Evolutionary conservation across 2,797 vertebrate species (phyloP).

Genomic region (Spinus pinus): DNA sequence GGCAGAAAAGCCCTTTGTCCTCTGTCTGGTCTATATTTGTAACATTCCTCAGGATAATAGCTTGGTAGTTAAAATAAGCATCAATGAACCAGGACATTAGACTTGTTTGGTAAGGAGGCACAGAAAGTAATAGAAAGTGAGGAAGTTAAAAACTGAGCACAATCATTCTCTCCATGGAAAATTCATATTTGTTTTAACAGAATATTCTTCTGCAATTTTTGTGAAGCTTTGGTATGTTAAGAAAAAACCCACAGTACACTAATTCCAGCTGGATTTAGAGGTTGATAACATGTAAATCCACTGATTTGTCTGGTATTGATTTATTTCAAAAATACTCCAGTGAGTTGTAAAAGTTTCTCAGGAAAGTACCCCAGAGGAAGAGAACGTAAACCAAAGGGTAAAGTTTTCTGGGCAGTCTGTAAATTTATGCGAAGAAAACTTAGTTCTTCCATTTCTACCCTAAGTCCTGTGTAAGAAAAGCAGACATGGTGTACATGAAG

Average conservation of each 20-base stretch:
- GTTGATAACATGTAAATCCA: background rate
- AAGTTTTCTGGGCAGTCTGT: background rate
- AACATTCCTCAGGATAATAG: background rate
- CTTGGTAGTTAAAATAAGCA: background rate
- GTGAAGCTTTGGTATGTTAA: background rate
- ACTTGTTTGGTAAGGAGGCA: background rate
- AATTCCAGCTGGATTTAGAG: background rate
- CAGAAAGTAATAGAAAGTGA: background rate
- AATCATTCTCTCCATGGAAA: background rate
- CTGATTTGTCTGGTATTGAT: background rate
- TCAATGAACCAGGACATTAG: background rate
- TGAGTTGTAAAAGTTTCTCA: background rate
- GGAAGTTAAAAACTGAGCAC: background rate
- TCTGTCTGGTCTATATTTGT: background rate
- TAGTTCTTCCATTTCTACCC: background rate
- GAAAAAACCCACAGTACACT: background rate
- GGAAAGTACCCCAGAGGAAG: background rate
- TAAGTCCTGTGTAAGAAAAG: background rate
- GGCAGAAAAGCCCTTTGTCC: background rate
- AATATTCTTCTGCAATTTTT: background rate
- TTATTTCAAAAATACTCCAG: background rate
- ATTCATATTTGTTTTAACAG: background rate
- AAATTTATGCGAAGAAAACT: background rate
- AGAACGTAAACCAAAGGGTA: background rate
- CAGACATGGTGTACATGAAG: background rate